Base-by-base conservation (phyloP, 2,113 vertebrate species). In the Orthonyx spaldingii region DNA sequence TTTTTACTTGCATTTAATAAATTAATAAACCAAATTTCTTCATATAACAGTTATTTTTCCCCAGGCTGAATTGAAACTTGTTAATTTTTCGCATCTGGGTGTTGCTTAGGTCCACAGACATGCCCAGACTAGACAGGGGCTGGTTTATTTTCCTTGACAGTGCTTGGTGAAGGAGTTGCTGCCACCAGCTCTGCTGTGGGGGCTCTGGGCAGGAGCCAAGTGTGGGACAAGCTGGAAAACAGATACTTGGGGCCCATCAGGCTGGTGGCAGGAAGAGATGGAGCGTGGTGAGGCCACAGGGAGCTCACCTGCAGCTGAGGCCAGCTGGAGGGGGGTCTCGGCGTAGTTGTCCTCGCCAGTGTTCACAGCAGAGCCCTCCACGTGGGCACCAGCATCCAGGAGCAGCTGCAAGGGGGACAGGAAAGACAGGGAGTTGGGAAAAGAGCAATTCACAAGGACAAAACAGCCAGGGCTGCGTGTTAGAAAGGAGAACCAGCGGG, bases 321-420 rank as follows among this genome's bases (percentile, higher is more conserved):
- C 99, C 96, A 99, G 98, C 97, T 99, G 99, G 52, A 99, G 96
- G 0, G 99, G 99, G 0, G 99, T 99, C 97, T 99, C 99, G 0
- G 99, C 98, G 0, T 98, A 98, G 95, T 98, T 99, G 97, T 99
- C 99, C 90, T 99, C 99, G 2, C 99, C 98, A 1, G 98, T 98
- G 84, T 97, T 98, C 19, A 98, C 98, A 0, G 99, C 98, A 0
- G 99, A 99, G 59, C 99, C 99, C 95, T 99, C 99, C 35, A 99
- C 99, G 0, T 98, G 98, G 72, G 99, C 99, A 19, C 99, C 99
- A 1, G 99, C 99, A 13, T 99, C 99, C 97, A 99, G 93, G 68
- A 99, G 98, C 84, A 99, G 97, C 99, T 99, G 98, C 44, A 39
- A 39, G 18, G 64, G 68, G 26, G 44, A 95, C 47, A 35, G 6